phyloP scores from a whole-genome alignment of 2,113 vertebrate species.

The Raphicerus campestris region DNA sequence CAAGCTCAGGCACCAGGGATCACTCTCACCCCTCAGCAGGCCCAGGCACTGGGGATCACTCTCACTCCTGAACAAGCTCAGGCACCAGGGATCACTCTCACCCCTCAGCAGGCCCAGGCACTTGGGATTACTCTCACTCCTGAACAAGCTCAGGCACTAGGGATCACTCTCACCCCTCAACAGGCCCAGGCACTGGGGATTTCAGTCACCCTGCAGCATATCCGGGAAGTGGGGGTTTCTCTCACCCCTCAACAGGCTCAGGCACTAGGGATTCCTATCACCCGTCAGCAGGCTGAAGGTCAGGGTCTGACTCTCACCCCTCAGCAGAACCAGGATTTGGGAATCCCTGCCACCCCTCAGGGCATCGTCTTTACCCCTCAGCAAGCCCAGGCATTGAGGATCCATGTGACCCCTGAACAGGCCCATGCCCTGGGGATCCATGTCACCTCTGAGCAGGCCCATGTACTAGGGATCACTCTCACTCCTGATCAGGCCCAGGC shows the following conservation, averaged over 20 bases:
- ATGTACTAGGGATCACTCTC: fast-evolving
- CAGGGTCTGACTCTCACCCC: background rate
- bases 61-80: fast-evolving
- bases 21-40: background rate
- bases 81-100: too few relatives aligned
- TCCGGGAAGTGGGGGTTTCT: background rate
- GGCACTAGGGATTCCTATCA: background rate
- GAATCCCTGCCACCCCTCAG: fast-evolving
- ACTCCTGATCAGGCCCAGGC: background rate
- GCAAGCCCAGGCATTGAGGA: fast-evolving
- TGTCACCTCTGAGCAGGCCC: background rate
- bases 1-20: fast-evolving
- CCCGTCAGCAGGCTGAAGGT: background rate
- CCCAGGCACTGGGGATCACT: fast-evolving
- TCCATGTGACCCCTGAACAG: background rate
- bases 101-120: too few relatives aligned
- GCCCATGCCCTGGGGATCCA: background rate
- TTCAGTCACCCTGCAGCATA: background rate
- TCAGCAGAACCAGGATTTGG: background rate
- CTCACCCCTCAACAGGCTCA: background rate
- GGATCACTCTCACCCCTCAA: background rate
- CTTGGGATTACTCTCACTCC: fast-evolving
- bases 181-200: background rate
- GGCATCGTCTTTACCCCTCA: background rate
- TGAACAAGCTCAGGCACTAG: fast-evolving